Conservation (phyloP, 35 echinoderm and acorn worm genomes). For the Apostichopus japonicus region DNA sequence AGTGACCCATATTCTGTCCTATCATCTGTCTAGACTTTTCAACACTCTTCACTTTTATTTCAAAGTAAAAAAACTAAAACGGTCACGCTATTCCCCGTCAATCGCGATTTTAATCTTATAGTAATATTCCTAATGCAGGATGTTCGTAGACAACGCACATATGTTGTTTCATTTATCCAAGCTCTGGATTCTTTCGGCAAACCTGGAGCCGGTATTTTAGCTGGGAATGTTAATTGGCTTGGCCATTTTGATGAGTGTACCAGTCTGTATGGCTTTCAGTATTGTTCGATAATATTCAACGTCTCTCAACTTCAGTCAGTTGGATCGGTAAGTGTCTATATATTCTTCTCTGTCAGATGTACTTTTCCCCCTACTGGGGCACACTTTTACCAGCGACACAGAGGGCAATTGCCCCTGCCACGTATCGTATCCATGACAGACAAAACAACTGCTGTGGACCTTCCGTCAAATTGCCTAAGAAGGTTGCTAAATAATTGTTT, state of each 20-base stretch:
- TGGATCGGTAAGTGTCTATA: neutral
- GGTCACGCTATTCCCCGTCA: neutral
- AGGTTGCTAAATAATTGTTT: too few relatives aligned
- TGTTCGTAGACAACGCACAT: neutral
- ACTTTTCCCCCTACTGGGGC: too few relatives aligned
- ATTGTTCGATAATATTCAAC: slow-evolving; percentile 61
- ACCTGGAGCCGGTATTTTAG: slow-evolving; percentile 73
- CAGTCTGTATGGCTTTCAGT: slow-evolving; percentile 66
- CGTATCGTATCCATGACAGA: too few relatives aligned
- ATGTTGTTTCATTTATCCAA: slow-evolving; percentile 25
- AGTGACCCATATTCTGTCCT: neutral
- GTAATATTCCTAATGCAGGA: neutral
- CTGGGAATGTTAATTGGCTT: slow-evolving; percentile 74
- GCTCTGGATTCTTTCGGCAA: slow-evolving; percentile 90
- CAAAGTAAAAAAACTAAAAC: neutral
- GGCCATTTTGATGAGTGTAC: slow-evolving; percentile 91
- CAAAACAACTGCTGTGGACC: too few relatives aligned
- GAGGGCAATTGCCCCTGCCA: too few relatives aligned
- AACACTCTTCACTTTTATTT: neutral
- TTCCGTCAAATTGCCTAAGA: too few relatives aligned
- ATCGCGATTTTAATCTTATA: neutral
- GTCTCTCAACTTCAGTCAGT: neutral
- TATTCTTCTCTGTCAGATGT: too few relatives aligned
- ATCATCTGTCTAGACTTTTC: neutral
- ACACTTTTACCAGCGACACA: too few relatives aligned